Percentiles rank a stretch among this genome's conserved stretches.
phyloP scores from a whole-genome alignment of 2,113 vertebrate species.

The Rhodinocichla rosea region DNA sequence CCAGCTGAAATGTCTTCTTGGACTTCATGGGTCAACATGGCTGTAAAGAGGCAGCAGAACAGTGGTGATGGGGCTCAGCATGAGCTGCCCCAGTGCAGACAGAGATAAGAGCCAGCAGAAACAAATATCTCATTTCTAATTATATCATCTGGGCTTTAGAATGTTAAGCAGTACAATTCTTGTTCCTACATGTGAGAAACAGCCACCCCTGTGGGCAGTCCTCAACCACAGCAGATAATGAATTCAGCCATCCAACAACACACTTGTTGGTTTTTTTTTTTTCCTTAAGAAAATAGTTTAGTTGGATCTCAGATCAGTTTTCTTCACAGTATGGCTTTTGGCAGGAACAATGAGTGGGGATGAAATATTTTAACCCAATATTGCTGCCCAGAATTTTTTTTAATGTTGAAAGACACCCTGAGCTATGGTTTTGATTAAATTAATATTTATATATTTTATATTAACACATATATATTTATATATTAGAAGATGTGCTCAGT shows the following conservation, averaged over 20 bases:
- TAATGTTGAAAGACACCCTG: background rate
- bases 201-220: background rate
- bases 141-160: background rate
- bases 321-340: background rate
- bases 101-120: background rate
- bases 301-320: background rate
- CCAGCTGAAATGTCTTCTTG: background rate
- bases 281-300: background rate
- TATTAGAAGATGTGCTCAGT: background rate
- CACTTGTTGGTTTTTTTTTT: fast-evolving
- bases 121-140: background rate
- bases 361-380: background rate
- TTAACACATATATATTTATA: no score
- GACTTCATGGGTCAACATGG: fast-evolving
- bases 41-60: background rate
- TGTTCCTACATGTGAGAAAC: background rate
- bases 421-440: background rate
- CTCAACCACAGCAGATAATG: background rate
- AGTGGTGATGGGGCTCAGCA: background rate
- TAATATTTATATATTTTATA: background rate
- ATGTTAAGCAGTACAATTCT: background rate
- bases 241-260: background rate
- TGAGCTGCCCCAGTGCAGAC: fast-evolving
- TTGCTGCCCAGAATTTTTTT: background rate
- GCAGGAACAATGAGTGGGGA: background rate